Percentiles rank a stretch among this genome's conserved stretches.
Evolutionary conservation across 2,888 invertebrate species (phyloP).

Genomic region (Silvanus unidentatus): DNA sequence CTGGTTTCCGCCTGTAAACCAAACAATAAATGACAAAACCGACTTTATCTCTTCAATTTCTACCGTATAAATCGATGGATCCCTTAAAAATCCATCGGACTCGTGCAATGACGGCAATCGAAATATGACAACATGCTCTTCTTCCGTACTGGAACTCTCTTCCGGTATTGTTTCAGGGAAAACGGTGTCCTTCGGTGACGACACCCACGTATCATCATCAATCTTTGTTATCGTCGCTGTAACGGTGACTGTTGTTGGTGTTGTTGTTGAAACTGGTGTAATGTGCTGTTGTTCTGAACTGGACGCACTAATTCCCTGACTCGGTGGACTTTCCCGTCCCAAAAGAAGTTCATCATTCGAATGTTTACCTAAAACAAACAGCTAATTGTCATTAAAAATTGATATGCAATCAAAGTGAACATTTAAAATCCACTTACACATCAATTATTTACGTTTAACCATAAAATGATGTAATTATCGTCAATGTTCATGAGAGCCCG

Average conservation of each 20-base stretch:
- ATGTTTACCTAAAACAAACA: constrained; percentile 26
- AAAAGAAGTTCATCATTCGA: constrained; percentile 37
- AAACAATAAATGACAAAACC: neutral
- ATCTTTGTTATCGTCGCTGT: constrained; percentile 45
- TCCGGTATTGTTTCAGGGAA: constrained; percentile 91
- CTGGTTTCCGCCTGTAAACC: constrained; percentile 65
- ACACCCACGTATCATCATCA: constrained; percentile 68
- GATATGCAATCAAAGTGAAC: neutral
- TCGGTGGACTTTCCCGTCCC: constrained; percentile 55
- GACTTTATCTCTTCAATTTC: constrained; percentile 17
- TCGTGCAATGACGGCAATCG: constrained; percentile 71
- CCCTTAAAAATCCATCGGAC: constrained; percentile 64
- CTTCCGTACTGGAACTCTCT: constrained; percentile 87
- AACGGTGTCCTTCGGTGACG: constrained; percentile 81
- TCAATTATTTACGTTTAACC: no score
- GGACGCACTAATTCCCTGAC: constrained; percentile 47
- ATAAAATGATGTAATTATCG: no score
- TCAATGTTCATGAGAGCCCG: no score
- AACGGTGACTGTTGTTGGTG: constrained; percentile 40
- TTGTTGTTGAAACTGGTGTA: neutral
- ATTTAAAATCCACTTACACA: no score
- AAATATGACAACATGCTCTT: constrained; percentile 87
- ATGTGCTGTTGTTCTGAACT: constrained; percentile 37
- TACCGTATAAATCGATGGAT: constrained; percentile 77
- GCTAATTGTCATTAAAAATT: no score